Percentiles rank a stretch among this genome's conserved stretches.
phyloP scores from a whole-genome alignment of 2,113 vertebrate species.

The Sus scrofa region T2T-Sscrofa CM000829.6:29265001-29265500 shows the following conservation, averaged over 20 bases:
- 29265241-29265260: neutral
- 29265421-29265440: constrained; percentile 46
- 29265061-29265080: neutral
- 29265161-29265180: neutral
- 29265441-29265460: neutral
- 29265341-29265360: constrained; percentile 44
- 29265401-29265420: constrained; percentile 29
- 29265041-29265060: neutral
- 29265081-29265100: neutral
- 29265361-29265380: constrained; percentile 42
- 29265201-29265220: neutral
- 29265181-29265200: neutral
- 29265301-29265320: neutral
- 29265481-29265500: neutral
- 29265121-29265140: neutral
- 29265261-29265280: neutral
- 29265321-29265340: constrained; percentile 47
- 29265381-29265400: constrained; percentile 71
- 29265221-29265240: neutral
- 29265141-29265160: constrained; percentile 2
- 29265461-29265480: constrained; percentile 22
- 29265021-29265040: neutral
- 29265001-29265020: neutral
- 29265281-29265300: neutral
- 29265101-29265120: neutral